Base-by-base conservation (phyloP, 1,140 invertebrate species). In the Phenacoccus solenopsis region DNA sequence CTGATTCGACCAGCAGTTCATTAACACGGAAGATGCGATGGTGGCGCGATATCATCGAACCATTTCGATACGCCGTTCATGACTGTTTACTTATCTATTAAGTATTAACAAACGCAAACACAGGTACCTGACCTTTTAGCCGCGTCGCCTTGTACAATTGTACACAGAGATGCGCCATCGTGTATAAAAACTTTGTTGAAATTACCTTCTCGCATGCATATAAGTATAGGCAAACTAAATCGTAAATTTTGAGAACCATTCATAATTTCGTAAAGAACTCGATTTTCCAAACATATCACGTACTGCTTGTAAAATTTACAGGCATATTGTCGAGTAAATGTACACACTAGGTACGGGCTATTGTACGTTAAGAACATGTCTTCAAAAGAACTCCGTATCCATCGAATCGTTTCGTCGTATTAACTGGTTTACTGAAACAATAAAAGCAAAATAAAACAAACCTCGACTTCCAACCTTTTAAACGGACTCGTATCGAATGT, bases 371-470 rank as follows among this genome's bases (percentile, higher is more conserved):
- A 49, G 38, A 49, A 49, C 38, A 49, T 49, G 5, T 49, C 38
- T 49, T 49, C 38, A 49, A n/a, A 49, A 49, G 38, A 49, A 49
- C 38, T 49, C n/a, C n/a, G n/a, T n/a, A n/a, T n/a, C n/a, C n/a
- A n/a, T n/a, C n/a, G n/a, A n/a, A 49, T 49, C 38, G 13, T 49
- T 49, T 49, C n/a, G n/a, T n/a, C n/a, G 20, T 49, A 49, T n/a
- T 49, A 49, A 49, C 38, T 49, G 38, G 38, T 49, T 49, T 49
- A 49, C 38, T 16, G 20, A 49, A 49, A 49, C 38, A 49, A 49
- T 49, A 49, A 49, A 49, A 49, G 20, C 38, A 49, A 49, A 32
- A 49, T 32, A n/a, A 49, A 9, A 49, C 5, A n/a, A 16, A 9
- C 38, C 12, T n/a, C 16, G 38, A n/a, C n/a, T n/a, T n/a, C n/a